Evolutionary conservation across 2,888 invertebrate species (phyloP).

Genomic region (Diaperis boleti): DNA sequence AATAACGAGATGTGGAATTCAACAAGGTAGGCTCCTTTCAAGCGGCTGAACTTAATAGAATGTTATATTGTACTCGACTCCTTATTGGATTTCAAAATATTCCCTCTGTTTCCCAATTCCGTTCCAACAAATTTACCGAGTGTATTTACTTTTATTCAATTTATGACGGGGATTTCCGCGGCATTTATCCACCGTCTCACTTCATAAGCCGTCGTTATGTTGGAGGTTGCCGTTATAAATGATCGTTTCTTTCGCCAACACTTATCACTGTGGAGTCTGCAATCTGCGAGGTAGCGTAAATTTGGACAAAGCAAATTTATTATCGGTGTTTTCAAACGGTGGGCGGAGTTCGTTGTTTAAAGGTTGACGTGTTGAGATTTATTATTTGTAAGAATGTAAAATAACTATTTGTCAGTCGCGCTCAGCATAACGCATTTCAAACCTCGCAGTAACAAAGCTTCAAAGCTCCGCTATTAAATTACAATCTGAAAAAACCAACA

Average conservation of each 20-base stretch:
- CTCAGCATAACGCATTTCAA: too few relatives aligned
- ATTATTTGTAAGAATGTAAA: too few relatives aligned
- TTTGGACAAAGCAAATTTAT: too few relatives aligned
- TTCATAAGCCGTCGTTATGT: conserved; percentile 12
- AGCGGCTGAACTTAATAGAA: conserved; percentile 38
- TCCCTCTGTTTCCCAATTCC: conserved; percentile 35
- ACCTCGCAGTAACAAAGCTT: too few relatives aligned
- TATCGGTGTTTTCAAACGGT: too few relatives aligned
- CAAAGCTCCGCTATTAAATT: too few relatives aligned
- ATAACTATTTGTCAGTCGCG: too few relatives aligned
- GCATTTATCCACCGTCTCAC: conserved; percentile 18
- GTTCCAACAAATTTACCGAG: conserved; percentile 34
- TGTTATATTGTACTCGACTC: conserved; percentile 36
- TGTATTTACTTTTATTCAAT: conserved; percentile 40
- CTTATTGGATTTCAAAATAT: conserved; percentile 41
- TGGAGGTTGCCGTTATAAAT: conserved; percentile 4
- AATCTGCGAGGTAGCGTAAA: too few relatives aligned
- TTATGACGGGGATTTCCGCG: conserved; percentile 34
- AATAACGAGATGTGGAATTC: conserved; percentile 37
- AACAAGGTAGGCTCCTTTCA: conserved; percentile 22
- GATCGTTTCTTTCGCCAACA: conserved; percentile 1
- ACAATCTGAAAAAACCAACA: too few relatives aligned
- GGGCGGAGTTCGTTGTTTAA: too few relatives aligned
- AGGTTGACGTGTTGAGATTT: too few relatives aligned
- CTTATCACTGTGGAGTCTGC: too few relatives aligned